Base-by-base conservation (phyloP, 2,888 invertebrate species). In the Mythimna vitellina region DNA sequence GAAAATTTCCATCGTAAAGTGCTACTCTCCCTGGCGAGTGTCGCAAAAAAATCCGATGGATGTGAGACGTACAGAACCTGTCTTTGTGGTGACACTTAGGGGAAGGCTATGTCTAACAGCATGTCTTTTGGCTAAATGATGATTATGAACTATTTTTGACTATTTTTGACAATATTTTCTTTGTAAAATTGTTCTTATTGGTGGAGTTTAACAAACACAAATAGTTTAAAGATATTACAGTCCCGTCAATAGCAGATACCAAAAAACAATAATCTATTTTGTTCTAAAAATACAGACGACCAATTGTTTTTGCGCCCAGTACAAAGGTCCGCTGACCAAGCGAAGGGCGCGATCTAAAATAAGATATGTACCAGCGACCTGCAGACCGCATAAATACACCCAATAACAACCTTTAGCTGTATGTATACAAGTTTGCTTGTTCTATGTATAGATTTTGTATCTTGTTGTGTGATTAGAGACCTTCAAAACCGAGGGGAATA, bases 301-400 rank as follows among this genome's bases (percentile, higher is more conserved):
- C 46, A 57, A 54, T 63, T 71, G 82, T 82, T 87, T 91, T 76
- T 94, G 90, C 88, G 32, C 56, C 74, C 92, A 12, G 65, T 94
- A 90, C 92, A 9, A 72, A 75, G 75, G 83, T 88, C 80, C 86
- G 83, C 83, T 83, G 83, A 83, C 83, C 76, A 72, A 78, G 83
- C 78, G 78, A 72, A 83, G 83, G 83, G 78, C 71, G 69, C 80
- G 83, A 81, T 78, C 81, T 76, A 78, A 81, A 78, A 83, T 78
- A 83, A 83, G 83, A 83, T 83, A 83, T 81, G 83, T 78, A 78
- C 68, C 53, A 57, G 70, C 38, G 78, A 81, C 78, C 75, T 81
- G 68, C 75, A 73, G 65, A n/a, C 70, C 73, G 83, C 76, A 83
- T 76, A 78, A 74, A 83, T 81, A 83, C 65, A 78, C 65, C 75